These are phyloP conservation scores for Aspidoscelis tigris DNA, from an alignment of 2,113 vertebrate genomes.

Conservation along the genomic window DNA sequence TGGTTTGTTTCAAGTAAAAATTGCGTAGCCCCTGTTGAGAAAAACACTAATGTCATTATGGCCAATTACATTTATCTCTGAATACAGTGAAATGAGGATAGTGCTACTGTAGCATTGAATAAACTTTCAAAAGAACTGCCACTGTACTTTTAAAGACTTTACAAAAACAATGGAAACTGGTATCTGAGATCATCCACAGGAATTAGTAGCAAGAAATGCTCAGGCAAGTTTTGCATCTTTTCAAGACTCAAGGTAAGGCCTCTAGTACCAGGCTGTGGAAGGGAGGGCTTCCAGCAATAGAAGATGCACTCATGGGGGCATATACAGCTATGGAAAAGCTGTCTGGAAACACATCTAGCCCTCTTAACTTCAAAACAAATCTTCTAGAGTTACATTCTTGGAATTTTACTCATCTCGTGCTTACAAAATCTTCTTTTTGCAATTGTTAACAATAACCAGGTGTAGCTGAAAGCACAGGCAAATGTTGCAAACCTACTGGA, in stretches of 20 bases:
- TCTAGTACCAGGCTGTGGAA: not conserved
- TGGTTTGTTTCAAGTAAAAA: no score
- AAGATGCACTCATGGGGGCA: not conserved
- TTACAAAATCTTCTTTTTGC: not conserved
- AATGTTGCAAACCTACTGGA: not conserved
- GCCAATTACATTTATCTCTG: no score
- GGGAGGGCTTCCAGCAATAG: not conserved
- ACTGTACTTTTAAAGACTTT: no score
- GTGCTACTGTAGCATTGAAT: no score
- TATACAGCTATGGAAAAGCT: no score
- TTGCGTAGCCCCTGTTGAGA: no score
- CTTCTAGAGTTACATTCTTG: constrained; percentile 11
- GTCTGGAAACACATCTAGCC: not conserved
- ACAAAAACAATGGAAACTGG: no score
- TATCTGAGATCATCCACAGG: no score
- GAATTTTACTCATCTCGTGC: constrained; percentile 1
- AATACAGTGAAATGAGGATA: no score
- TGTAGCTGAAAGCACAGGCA: not conserved
- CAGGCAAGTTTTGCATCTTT: not conserved
- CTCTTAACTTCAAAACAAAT: not conserved
- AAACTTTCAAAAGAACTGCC: no score
- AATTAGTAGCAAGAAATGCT: not conserved
- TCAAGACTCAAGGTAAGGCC: not conserved
- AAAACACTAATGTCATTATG: no score
- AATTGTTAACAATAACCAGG: constrained; percentile 8